Base-by-base conservation (phyloP, 2,797 vertebrate genomes). In the Numenius phaeopus region DNA sequence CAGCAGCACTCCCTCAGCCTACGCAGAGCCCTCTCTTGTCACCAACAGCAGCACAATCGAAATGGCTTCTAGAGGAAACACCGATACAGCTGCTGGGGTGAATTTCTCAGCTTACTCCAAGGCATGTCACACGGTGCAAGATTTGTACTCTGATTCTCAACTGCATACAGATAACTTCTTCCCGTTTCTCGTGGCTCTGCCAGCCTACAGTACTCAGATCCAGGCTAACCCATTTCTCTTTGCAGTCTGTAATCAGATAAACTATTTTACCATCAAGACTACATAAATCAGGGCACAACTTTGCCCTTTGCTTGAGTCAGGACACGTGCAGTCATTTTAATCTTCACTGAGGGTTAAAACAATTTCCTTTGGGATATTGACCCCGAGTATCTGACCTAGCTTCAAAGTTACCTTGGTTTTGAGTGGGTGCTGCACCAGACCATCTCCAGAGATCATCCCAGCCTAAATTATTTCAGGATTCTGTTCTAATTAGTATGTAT, bases 261-360 rank as follows among this genome's bases (percentile, higher is more conserved):
- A 59, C 34, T 39, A 5, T 87, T 87, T 66, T 55, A 40, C 37
- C 39, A n/a, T 23, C 42, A 39, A 16, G 54, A 8, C 7, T 7
- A 29, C 54, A 61, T 54, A 54, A 39, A 80, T 27, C 34, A 52
- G 19, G 65, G 52, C 40, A 37, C 10, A 34, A 1, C 30, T 32
- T 72, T 58, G 9, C 15, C 29, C 76, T 49, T 69, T 58, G 54
- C 10, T 18, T 11, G 16, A 50, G 10, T 37, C 40, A 26, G 21
- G 34, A 47, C 24, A 23, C 0, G 0, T 11, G 17, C 11, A 32
- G 40, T 46, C 10, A 8, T 72, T 58, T 57, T 17, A 75, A 21
- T 7, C 14, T 23, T 37, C 32, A 5, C 17, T 42, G 61, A 46
- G n/a, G 42, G 8, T 40, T 57, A 40, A 32, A 77, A 32, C 5